Conservation (phyloP, 2,797 vertebrate genomes). For the Xiphophorus birchmanni region DNA sequence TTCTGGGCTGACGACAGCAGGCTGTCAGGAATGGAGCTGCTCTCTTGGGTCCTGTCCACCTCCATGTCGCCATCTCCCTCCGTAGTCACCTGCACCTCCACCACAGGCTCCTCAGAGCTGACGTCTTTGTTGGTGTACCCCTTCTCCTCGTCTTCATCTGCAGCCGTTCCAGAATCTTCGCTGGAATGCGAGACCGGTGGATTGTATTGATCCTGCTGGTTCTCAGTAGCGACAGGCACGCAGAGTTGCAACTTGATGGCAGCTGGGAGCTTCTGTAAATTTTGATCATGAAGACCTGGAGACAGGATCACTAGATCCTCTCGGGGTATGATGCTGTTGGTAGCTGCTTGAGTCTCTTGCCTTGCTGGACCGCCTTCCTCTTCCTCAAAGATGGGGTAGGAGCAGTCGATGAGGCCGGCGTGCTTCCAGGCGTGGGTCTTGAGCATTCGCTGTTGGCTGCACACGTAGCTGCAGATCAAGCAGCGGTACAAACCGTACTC, state of each 20-base stretch:
- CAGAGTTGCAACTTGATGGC: conserved; percentile 86
- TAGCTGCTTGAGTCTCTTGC: conserved; percentile 63
- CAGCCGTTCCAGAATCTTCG: conserved; percentile 31
- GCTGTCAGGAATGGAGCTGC: conserved; percentile 78
- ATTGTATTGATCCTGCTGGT: conserved; percentile 40
- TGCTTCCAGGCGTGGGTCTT: conserved; percentile 99
- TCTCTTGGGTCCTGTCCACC: conserved; percentile 38
- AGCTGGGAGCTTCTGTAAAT: conserved; percentile 67
- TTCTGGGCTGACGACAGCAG: conserved; percentile 95
- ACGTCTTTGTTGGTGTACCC: conserved; percentile 72
- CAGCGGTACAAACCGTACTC: conserved; percentile 94
- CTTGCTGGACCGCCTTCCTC: conserved; percentile 77
- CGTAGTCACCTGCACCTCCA: conserved; percentile 84
- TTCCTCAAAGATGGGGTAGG: conserved; percentile 95
- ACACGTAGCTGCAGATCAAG: conserved; percentile 96
- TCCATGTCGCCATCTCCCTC: conserved; percentile 81
- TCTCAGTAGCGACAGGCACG: conserved; percentile 68
- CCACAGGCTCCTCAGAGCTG: conserved; percentile 70
- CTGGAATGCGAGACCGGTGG: conserved; percentile 43
- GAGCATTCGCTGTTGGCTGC: conserved; percentile 94
- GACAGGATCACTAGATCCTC: conserved; percentile 75
- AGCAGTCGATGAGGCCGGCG: conserved; percentile 93
- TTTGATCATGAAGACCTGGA: conserved; percentile 61
- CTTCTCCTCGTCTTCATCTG: conserved; percentile 43
- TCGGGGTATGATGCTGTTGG: conserved; percentile 1